Evolutionary conservation across 2,797 vertebrate genomes (phyloP).

Genomic region (Pantherophis alleghaniensis): DNA sequence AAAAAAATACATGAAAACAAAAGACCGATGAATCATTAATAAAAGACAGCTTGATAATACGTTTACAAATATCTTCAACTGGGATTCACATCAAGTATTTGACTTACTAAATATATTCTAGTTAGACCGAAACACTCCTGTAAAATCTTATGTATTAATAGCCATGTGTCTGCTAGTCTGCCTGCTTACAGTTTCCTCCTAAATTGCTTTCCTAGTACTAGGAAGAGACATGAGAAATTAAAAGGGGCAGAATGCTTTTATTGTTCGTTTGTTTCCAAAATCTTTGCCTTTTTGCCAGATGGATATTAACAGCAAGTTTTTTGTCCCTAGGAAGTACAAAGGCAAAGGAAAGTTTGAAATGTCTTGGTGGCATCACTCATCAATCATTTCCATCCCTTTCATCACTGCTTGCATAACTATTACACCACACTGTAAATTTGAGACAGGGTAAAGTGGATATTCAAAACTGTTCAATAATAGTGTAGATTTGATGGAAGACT

Average conservation of each 20-base stretch:
- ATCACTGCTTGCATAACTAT: not conserved
- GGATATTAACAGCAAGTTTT: not conserved
- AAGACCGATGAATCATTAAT: not conserved
- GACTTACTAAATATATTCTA: not conserved
- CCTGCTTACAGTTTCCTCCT: not conserved
- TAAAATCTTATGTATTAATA: not conserved
- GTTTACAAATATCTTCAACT: not conserved
- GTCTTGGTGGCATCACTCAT: not conserved
- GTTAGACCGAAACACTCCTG: not conserved
- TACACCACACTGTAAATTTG: not conserved
- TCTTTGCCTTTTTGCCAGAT: not conserved
- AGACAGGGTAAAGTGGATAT: not conserved
- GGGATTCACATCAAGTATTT: conserved; percentile 30
- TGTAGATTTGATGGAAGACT: not conserved
- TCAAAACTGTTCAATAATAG: not conserved
- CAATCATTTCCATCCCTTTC: not conserved
- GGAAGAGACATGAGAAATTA: not conserved
- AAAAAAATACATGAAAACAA: not conserved
- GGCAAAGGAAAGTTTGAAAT: not conserved
- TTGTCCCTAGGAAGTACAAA: not conserved
- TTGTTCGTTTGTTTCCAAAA: not conserved
- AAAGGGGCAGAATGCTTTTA: not conserved
- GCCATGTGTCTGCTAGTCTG: not conserved
- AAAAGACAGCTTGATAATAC: not conserved
- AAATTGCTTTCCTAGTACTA: not conserved